Percentiles rank a stretch among this genome's conserved stretches.
Conservation (phyloP, 2,113 vertebrate genomes). For the Coptodon bakossiorum region DNA sequence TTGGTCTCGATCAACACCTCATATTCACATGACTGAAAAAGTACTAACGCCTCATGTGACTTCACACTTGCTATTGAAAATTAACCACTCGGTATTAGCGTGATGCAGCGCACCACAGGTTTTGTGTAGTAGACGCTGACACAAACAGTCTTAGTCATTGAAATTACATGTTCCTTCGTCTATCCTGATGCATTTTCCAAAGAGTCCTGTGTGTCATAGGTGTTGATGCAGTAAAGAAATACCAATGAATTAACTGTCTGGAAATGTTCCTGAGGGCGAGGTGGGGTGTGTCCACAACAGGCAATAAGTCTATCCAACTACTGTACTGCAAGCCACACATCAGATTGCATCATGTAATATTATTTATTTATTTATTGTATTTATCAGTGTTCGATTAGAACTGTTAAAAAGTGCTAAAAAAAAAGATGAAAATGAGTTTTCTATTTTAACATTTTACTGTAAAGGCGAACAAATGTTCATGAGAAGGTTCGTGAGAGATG, state of each 20-base stretch:
- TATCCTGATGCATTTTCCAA: neutral
- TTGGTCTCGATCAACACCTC: neutral
- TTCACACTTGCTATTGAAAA: neutral
- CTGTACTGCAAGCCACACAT: neutral
- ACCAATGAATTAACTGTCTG: slow-evolving; percentile 3
- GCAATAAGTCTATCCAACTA: neutral
- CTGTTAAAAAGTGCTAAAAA: neutral
- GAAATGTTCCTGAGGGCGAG: slow-evolving; percentile 5
- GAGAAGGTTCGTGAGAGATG: neutral
- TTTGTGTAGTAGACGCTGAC: neutral
- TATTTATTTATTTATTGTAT: neutral
- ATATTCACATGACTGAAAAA: neutral
- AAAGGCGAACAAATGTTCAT: neutral
- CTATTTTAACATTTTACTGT: neutral
- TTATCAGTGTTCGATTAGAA: neutral
- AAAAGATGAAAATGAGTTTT: neutral
- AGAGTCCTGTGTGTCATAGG: slow-evolving; percentile 32
- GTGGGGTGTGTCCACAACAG: neutral
- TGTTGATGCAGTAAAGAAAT: neutral
- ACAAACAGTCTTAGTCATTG: slow-evolving; percentile 8
- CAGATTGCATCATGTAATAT: neutral
- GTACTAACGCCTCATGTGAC: neutral
- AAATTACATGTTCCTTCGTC: neutral
- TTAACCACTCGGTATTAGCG: neutral
- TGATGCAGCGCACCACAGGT: neutral